Percentiles rank a stretch among this genome's conserved stretches.
These are phyloP conservation scores for Chaetura pelagica DNA, from an alignment of 2,113 vertebrate species.

Conservation along the genomic window DNA sequence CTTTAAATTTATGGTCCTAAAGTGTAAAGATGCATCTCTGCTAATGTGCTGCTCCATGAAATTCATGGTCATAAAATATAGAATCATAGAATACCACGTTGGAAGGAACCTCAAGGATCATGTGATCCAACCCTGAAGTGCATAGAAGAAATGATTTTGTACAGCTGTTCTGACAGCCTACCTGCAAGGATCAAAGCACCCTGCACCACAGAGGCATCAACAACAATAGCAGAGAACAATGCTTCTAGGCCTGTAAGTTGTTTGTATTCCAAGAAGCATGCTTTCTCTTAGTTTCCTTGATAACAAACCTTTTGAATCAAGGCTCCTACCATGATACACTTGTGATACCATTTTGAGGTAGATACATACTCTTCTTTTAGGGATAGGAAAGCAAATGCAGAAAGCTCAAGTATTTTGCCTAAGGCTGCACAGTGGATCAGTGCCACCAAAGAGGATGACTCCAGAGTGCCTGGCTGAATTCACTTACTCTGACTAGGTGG, in stretches of 20 bases:
- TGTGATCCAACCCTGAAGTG: background rate
- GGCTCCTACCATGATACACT: background rate
- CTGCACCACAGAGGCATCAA: fast-evolving
- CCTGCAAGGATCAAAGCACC: conserved; percentile 1
- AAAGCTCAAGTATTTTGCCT: background rate
- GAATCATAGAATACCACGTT: no score
- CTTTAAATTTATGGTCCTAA: background rate
- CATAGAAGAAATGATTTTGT: background rate
- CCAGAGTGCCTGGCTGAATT: background rate
- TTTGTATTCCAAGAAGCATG: background rate
- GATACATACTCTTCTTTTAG: background rate
- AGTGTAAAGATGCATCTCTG: background rate
- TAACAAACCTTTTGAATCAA: background rate
- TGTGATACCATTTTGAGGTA: background rate
- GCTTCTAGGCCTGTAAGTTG: background rate
- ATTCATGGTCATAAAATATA: background rate
- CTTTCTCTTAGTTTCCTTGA: background rate
- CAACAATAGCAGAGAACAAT: background rate
- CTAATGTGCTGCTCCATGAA: background rate
- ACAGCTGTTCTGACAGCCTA: background rate
- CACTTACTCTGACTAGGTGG: background rate
- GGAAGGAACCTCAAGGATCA: no score
- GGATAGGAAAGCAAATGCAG: background rate
- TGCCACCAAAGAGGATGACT: background rate
- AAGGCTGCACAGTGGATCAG: background rate